phyloP scores from a whole-genome alignment of 2,888 invertebrate genomes.

The Lycaena phlaeas region DNA sequence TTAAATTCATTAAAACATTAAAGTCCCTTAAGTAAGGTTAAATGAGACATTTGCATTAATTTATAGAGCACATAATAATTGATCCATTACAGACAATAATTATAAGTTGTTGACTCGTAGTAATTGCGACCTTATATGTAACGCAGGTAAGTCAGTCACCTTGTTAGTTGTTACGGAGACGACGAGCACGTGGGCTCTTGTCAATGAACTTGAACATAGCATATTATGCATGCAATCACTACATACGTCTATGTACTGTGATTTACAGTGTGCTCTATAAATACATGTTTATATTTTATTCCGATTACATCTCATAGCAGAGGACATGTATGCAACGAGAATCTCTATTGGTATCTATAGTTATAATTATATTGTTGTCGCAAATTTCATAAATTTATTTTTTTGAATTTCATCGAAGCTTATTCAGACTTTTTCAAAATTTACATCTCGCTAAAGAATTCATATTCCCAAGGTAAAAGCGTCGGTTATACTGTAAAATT shows the following conservation, averaged over 20 bases:
- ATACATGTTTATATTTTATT: slow-evolving; percentile 11
- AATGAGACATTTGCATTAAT: slow-evolving; percentile 1
- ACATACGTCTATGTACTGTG: slow-evolving; percentile 29
- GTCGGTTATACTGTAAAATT: too few relatives aligned
- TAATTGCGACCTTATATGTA: slow-evolving; percentile 47
- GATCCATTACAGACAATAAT: slow-evolving; percentile 11
- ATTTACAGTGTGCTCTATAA: slow-evolving; percentile 11
- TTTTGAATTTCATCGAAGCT: too few relatives aligned
- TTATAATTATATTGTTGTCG: background rate
- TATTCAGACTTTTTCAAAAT: too few relatives aligned
- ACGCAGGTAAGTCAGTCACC: slow-evolving; percentile 56
- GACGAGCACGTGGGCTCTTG: slow-evolving; percentile 54
- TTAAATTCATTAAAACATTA: too few relatives aligned
- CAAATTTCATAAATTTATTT: too few relatives aligned
- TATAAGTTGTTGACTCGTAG: slow-evolving; percentile 22
- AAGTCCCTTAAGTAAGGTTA: background rate
- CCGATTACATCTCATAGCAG: background rate
- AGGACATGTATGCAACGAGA: background rate
- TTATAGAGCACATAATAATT: slow-evolving; percentile 8
- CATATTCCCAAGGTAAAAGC: too few relatives aligned
- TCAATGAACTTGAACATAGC: slow-evolving; percentile 60
- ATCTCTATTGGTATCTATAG: background rate
- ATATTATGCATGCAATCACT: slow-evolving; percentile 44
- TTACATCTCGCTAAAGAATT: too few relatives aligned
- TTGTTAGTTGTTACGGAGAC: slow-evolving; percentile 37